A percentile compares a stretch with the other conserved stretches of the same genome.
Evolutionary conservation across 1,140 invertebrate genomes (phyloP).

Genomic region (Andrena cerasifolii): DNA sequence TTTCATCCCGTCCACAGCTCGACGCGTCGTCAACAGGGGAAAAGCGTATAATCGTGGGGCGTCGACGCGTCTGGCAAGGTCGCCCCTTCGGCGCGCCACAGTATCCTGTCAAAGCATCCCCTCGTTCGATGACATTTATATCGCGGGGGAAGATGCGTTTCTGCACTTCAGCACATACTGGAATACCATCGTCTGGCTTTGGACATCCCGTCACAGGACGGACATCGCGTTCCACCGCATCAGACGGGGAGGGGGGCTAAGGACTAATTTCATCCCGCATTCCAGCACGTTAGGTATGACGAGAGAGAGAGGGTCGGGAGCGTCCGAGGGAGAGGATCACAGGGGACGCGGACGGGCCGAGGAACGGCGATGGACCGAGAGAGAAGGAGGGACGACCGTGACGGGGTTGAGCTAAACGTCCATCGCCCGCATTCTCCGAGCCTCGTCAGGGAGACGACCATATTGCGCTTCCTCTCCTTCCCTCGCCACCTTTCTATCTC

Average conservation of each 20-base stretch:
- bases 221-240: conserved; percentile 59
- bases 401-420: conserved; percentile 59
- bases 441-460: conserved; percentile 47
- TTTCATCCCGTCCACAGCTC: conserved; percentile 3
- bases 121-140: conserved; percentile 56
- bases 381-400: conserved; percentile 9
- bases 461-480: conserved; percentile 52
- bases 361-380: conserved; percentile 14
- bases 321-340: conserved; percentile 1
- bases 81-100: conserved; percentile 6
- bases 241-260: conserved; percentile 57
- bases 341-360: conserved; percentile 4
- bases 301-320: background rate
- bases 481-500: background rate
- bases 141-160: conserved; percentile 52
- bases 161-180: conserved; percentile 43
- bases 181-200: conserved; percentile 45
- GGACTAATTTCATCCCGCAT: conserved; percentile 68
- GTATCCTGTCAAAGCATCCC: conserved; percentile 37
- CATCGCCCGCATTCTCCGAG: conserved; percentile 64
- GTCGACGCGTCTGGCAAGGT: conserved; percentile 30
- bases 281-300: conserved; percentile 61
- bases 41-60: conserved; percentile 15
- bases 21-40: no score
- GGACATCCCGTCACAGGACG: conserved; percentile 56